Conservation (phyloP, 2,113 vertebrate species). For the Pollachius pollachius region DNA sequence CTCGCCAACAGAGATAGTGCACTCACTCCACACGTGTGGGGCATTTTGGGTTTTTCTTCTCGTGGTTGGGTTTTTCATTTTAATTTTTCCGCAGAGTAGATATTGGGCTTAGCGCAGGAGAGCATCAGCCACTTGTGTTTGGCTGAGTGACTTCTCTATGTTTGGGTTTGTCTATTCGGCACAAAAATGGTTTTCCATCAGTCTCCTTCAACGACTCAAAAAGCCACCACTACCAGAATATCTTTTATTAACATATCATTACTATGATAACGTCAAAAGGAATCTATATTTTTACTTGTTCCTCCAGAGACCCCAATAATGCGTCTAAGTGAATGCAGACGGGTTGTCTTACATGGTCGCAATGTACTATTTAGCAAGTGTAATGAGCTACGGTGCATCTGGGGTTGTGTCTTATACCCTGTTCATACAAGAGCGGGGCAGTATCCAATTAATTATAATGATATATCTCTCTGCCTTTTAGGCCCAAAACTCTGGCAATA, state of each 20-base stretch:
- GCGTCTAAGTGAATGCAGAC: background rate
- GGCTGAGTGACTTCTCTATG: no score
- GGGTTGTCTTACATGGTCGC: background rate
- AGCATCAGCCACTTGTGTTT: background rate
- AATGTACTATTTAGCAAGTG: constrained; percentile 33
- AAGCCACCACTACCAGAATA: background rate
- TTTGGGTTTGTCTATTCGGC: no score
- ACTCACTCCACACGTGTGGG: constrained; percentile 4
- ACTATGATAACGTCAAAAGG: background rate
- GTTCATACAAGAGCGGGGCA: constrained; percentile 19
- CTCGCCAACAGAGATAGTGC: constrained; percentile 5
- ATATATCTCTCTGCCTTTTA: constrained; percentile 31
- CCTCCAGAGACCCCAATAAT: background rate
- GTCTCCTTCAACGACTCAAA: background rate
- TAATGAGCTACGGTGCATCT: constrained; percentile 14
- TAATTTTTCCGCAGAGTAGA: background rate
- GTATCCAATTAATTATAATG: constrained; percentile 45
- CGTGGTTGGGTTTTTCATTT: constrained; percentile 13
- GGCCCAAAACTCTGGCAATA: background rate
- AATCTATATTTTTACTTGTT: background rate
- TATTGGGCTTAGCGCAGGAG: background rate
- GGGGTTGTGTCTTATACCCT: constrained; percentile 14
- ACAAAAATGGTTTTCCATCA: no score
- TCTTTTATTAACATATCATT: background rate
- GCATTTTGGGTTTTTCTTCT: constrained; percentile 12